These are phyloP conservation scores for Palloptera scutellata DNA, from an alignment of 2,888 invertebrate genomes.

Conservation along the genomic window DNA sequence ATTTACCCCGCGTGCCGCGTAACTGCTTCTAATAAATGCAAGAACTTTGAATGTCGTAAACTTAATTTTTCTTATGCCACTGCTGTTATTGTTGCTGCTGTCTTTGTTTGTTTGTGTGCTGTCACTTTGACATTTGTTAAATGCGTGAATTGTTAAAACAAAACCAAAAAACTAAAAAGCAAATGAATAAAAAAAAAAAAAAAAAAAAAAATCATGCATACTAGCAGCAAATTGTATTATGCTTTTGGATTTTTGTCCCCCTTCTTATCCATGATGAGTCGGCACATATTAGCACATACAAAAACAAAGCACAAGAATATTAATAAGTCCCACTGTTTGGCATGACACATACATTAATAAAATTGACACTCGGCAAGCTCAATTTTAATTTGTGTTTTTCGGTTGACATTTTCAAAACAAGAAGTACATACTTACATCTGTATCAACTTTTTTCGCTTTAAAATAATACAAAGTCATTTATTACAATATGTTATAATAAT, in stretches of 20 bases:
- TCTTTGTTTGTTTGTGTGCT: slow-evolving; percentile 8
- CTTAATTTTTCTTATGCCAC: neutral
- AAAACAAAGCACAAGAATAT: slow-evolving; percentile 12
- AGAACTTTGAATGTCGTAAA: neutral
- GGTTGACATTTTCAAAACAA: no score
- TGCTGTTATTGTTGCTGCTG: neutral
- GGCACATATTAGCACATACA: slow-evolving; percentile 22
- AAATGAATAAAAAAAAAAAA: no score
- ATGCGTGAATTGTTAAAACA: neutral
- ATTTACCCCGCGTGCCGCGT: no score
- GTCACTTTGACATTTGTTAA: slow-evolving; percentile 5
- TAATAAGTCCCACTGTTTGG: slow-evolving; percentile 3
- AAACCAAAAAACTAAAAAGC: no score
- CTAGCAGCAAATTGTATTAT: neutral
- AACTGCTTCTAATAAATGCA: no score
- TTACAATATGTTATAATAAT: no score
- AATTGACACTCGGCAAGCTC: slow-evolving; percentile 11
- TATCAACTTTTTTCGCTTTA: no score
- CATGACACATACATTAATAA: slow-evolving; percentile 17
- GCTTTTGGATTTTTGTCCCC: neutral
- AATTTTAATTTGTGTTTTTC: neutral
- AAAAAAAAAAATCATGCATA: no score
- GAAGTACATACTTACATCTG: no score
- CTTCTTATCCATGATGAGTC: slow-evolving; percentile 21
- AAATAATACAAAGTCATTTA: no score